Percentiles rank a stretch among this genome's conserved stretches.
phyloP scores from a whole-genome alignment of 2,113 vertebrate genomes.

The Pteruthius melanotis region DNA sequence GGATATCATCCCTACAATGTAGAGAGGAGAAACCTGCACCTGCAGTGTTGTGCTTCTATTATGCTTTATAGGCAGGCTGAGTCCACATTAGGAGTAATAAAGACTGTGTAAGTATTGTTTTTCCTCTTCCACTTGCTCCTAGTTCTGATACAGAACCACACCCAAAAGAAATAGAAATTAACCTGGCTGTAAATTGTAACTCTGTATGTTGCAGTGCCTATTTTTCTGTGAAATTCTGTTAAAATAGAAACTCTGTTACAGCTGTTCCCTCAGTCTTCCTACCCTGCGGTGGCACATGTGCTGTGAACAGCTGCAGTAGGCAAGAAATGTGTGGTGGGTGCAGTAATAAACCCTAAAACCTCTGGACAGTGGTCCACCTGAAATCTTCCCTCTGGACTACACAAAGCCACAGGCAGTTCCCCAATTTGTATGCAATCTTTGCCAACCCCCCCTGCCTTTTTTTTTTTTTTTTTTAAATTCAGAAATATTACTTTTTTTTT shows the following conservation, averaged over 20 bases:
- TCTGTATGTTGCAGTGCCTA: background rate
- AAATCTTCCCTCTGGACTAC: background rate
- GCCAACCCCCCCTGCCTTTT: fast-evolving
- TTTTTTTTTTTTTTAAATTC: background rate
- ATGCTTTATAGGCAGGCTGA: background rate
- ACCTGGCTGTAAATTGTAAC: background rate
- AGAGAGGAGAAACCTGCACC: background rate
- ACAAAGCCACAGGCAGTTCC: background rate
- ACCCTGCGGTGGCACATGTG: fast-evolving
- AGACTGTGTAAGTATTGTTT: background rate
- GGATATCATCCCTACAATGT: fast-evolving
- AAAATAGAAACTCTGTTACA: background rate
- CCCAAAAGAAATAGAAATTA: background rate
- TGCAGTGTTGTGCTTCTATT: background rate
- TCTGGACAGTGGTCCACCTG: background rate
- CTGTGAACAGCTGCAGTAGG: background rate
- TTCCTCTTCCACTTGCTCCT: background rate
- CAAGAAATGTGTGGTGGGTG: background rate
- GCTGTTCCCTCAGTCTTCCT: background rate
- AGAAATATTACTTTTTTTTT: background rate
- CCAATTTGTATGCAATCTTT: background rate
- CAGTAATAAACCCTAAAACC: background rate
- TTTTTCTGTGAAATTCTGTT: background rate
- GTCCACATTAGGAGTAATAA: background rate
- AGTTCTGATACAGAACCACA: background rate